Percentiles rank a stretch among this genome's conserved stretches.
Conservation (phyloP, 64 coral and sea anemone genomes). For the Stichodactyla mertensii region DNA sequence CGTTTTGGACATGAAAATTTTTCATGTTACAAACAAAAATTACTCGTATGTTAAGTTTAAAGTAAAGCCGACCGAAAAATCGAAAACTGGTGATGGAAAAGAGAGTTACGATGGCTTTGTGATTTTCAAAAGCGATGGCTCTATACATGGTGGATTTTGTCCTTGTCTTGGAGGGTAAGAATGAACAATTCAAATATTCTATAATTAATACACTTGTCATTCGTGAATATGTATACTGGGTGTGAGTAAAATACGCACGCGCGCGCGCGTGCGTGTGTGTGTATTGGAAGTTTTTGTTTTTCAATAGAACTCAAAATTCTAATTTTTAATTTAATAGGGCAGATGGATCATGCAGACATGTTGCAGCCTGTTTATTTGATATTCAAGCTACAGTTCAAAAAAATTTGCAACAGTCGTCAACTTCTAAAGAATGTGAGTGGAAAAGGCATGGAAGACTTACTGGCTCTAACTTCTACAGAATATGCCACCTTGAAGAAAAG, state of each 20-base stretch:
- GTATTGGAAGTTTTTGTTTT: too few relatives aligned
- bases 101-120: constrained; percentile 33
- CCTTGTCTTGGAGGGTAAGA: constrained; percentile 49
- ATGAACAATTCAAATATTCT: background rate
- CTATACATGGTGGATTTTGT: constrained; percentile 44
- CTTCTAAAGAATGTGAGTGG: constrained; percentile 12
- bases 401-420: constrained; percentile 16
- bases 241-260: background rate
- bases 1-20: constrained; percentile 28
- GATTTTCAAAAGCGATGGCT: constrained; percentile 18
- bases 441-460: constrained; percentile 28
- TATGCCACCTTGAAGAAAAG: constrained; percentile 50
- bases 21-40: background rate
- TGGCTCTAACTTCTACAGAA: constrained; percentile 47
- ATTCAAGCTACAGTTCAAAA: constrained; percentile 14
- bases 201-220: background rate
- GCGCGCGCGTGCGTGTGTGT: too few relatives aligned
- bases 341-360: constrained; percentile 37
- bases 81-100: constrained; percentile 38
- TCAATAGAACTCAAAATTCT: constrained; percentile 11
- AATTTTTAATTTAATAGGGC: constrained; percentile 10
- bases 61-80: constrained; percentile 16
- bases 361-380: constrained; percentile 31
- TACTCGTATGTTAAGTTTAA: constrained; percentile 25
- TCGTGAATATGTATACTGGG: background rate